Percentiles rank a stretch among this genome's conserved stretches.
Evolutionary conservation across 2,797 vertebrate genomes (phyloP).

Genomic region (Alauda arvensis): DNA sequence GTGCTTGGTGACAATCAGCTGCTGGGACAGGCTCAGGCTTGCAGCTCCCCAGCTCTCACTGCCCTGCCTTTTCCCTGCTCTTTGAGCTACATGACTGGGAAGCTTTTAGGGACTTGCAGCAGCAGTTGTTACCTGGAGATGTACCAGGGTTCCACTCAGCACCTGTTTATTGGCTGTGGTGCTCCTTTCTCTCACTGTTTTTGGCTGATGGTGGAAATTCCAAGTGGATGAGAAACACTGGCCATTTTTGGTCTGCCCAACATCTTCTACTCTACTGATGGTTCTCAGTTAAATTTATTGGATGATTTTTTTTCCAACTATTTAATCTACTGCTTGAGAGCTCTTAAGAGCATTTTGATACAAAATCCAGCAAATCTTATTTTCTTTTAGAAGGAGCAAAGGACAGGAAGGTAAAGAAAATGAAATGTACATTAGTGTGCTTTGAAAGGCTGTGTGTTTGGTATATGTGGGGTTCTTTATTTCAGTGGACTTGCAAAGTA

Average conservation of each 20-base stretch:
- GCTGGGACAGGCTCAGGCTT: not conserved
- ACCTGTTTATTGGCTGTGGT: not conserved
- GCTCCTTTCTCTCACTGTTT: not conserved
- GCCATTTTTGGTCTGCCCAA: not conserved
- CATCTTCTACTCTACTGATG: not conserved
- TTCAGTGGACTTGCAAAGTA: not conserved
- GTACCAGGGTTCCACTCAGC: not conserved
- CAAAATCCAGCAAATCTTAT: not conserved
- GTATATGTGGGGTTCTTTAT: not conserved
- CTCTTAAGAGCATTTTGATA: not conserved
- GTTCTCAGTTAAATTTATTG: not conserved
- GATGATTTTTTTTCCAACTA: not conserved
- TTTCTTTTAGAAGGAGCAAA: not conserved
- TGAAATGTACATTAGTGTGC: not conserved
- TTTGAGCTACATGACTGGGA: not conserved
- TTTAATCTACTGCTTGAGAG: not conserved
- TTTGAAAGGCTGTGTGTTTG: not conserved
- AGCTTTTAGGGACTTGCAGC: not conserved
- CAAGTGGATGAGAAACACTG: not conserved
- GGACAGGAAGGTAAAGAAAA: not conserved
- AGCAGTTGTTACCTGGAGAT: not conserved
- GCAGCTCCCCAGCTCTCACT: not conserved
- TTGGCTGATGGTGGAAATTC: not conserved
- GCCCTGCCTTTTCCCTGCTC: not conserved
- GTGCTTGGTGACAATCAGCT: not conserved